A percentile compares a stretch with the other conserved stretches of the same genome.
Evolutionary conservation across 1,140 invertebrate genomes (phyloP).

Genomic region (Drosophila willistoni): DNA sequence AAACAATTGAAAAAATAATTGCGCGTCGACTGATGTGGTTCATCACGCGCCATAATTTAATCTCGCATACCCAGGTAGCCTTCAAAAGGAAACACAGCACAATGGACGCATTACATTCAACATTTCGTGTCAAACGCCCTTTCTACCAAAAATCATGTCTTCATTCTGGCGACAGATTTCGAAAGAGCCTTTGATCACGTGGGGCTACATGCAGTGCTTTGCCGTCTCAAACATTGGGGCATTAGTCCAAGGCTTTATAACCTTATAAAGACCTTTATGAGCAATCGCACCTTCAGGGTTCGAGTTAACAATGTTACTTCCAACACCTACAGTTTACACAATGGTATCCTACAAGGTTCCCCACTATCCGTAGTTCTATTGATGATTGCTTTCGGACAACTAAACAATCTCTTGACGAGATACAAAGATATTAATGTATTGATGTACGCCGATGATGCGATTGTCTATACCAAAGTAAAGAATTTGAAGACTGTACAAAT

Average conservation of each 20-base stretch:
- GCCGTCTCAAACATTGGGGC: constrained; percentile 12
- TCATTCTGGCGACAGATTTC: constrained; percentile 31
- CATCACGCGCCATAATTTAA: constrained; percentile 15
- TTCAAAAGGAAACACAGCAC: background rate
- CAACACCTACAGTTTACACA: constrained; percentile 12
- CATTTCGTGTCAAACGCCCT: constrained; percentile 9
- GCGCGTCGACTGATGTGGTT: constrained; percentile 9
- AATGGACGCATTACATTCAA: constrained; percentile 21
- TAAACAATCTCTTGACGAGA: constrained; percentile 23
- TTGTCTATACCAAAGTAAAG: background rate
- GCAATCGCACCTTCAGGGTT: too few species aligned
- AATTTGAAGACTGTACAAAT: too few species aligned
- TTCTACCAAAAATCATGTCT: constrained; percentile 25
- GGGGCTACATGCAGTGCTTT: too few species aligned
- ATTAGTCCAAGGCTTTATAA: constrained; percentile 21
- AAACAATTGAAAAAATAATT: constrained; percentile 20
- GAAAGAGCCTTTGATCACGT: constrained; percentile 25
- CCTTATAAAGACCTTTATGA: too few species aligned
- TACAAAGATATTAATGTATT: constrained; percentile 25
- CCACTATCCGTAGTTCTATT: constrained; percentile 39
- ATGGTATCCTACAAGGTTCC: constrained; percentile 37
- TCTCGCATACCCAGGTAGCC: constrained; percentile 3
- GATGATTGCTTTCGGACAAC: constrained; percentile 27
- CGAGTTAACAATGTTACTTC: constrained; percentile 19
- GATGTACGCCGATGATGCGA: constrained; percentile 33